These are phyloP conservation scores for Pterostichus niger DNA, from an alignment of 2,888 invertebrate species.

Conservation along the genomic window DNA sequence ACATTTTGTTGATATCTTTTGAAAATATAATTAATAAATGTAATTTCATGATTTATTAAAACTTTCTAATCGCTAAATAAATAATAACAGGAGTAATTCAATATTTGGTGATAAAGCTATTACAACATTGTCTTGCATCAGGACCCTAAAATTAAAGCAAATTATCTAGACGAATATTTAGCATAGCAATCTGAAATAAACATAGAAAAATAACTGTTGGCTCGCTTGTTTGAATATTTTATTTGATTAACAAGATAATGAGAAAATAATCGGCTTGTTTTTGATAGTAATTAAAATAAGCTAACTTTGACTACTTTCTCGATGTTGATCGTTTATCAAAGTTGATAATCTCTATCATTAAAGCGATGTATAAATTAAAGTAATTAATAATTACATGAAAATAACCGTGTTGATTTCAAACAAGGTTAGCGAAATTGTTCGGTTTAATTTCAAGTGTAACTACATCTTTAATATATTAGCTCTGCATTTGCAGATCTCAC, in stretches of 20 bases:
- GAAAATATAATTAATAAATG: too few species aligned
- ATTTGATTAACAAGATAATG: conserved; percentile 40
- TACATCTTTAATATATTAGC: too few species aligned
- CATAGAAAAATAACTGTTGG: background rate
- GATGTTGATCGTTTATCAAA: conserved; percentile 26
- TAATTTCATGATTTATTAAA: background rate
- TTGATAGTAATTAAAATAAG: conserved; percentile 10
- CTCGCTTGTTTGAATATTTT: background rate
- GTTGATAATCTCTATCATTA: conserved; percentile 36
- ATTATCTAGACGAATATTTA: background rate
- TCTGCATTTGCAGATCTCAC: too few species aligned
- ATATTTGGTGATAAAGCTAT: conserved; percentile 8
- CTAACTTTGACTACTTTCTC: conserved; percentile 24
- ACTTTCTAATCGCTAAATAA: conserved; percentile 31
- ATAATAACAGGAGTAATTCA: background rate
- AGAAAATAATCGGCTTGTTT: conserved; percentile 30
- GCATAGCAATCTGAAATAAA: too few species aligned
- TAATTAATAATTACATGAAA: conserved; percentile 35
- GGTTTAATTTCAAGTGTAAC: too few species aligned
- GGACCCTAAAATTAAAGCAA: conserved; percentile 5
- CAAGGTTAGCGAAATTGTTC: background rate
- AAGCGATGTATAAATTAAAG: conserved; percentile 40
- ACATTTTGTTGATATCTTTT: too few species aligned
- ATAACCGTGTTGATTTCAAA: conserved; percentile 19
- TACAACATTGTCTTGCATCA: background rate